Evolutionary conservation across 64 coral and sea anemone genomes (phyloP), one percentile per base, ranked within the genome.

Genomic region (Montipora capricornis): DNA sequence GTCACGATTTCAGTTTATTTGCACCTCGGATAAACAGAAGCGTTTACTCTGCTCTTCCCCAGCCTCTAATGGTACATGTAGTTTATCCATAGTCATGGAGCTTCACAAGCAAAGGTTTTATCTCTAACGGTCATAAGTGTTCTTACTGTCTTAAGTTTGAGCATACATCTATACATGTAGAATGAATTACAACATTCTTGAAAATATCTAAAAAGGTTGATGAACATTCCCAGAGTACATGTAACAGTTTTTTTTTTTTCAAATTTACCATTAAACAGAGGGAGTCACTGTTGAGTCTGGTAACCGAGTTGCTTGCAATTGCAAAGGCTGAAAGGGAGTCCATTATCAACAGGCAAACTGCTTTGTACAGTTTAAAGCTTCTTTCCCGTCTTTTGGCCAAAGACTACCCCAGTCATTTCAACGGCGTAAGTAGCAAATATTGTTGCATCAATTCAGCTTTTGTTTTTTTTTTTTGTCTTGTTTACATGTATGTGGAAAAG

Each of bases 351-450:
- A 90, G 64, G 19, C 95, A 97, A 49, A 97, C 95, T 13, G 95
- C 92, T 3, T 77, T 97, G 83, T 97, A 97, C 77, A 91, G 95
- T 80, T 78, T 91, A 13, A 95, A 95, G 83, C 89, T 95, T 51
- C 77, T 95, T 22, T 60, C 89, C 26, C 85, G 75, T 44, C 20
- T 75, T 7, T 22, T 95, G 53, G 58, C 75, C 14, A 83, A 92
- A 73, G 82, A 88, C 3, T 22, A 95, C 5, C 94, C 91, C 9
- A 71, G 47, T 14, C 45, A 89, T 17, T 92, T 96, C 22, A 86
- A 86, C 19, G 64, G 26, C 17, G 82, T 86, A 73, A 45, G 44
- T 48, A 16, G n/a, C 19, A 19, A 11, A 8, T 57, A 57, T 11
- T 57, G 53, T 57, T 60, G 5, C 19, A 81, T 20, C 1, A 20